Base-by-base conservation (phyloP, 37 sponge, comb jelly and placozoan species). In the Halisarca cf. caerulea region DNA sequence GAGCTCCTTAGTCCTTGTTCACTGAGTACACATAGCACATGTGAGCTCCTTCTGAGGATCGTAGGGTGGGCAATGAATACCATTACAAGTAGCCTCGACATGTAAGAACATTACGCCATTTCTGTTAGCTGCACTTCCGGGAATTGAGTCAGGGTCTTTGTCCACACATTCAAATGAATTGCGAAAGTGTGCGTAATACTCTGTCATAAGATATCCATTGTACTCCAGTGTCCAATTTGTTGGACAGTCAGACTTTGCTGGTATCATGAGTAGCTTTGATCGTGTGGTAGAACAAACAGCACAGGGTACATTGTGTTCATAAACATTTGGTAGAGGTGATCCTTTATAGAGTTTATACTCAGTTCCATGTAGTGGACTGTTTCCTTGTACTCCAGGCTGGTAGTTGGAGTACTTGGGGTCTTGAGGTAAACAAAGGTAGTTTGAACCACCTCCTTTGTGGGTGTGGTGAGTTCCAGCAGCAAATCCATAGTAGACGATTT, bases 171-270 rank as follows among this genome's bases (percentile, higher is more conserved):
- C 61, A 58, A 34, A 81, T 27, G 3, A 21, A 36, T 69, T 27
- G 6, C 70, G 25, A 32, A 32, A 21, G 23, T 69, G n/a, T n/a
- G n/a, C n/a, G n/a, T n/a, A 6, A 33, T 81, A 17, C 2, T 68
- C 17, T 41, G 82, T 33, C 82, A 81, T 81, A 3, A 81, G n/a
- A 68, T 81, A 81, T 21, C 82, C 82, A 17, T 25, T n/a, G 61
- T 81, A 81, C 36, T 81, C 82, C n/a, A 21, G 32, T 27, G 43
- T 61, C 58, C 53, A 81, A 20, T 68, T 68, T 34, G 34, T 20
- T 62, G 82, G 82, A 71, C 82, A 81, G 38, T 2, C 5, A 2
- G 66, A 35, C n/a, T 21, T 69, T n/a, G 58, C 82, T 66, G 58
- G 58, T 4, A 81, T 25, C 43, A 59, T 61, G 2, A 36, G 23